Conservation (phyloP, 2,888 invertebrate genomes). For the Microctonus brassicae region DNA sequence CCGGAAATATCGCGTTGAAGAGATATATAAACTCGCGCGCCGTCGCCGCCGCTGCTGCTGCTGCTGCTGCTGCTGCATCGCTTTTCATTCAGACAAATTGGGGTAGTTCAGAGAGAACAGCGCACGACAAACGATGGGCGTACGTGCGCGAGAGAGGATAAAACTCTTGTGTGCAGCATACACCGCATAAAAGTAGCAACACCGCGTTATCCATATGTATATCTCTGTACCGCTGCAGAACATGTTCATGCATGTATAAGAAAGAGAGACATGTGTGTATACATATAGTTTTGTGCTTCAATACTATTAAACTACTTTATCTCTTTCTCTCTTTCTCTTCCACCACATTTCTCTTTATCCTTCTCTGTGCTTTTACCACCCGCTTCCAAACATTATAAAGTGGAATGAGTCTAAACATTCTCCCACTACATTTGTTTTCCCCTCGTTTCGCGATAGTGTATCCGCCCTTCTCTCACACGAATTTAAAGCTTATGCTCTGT, state of each 20-base stretch:
- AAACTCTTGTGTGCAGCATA: background rate
- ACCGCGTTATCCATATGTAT: constrained; percentile 13
- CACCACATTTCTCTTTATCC: constrained; percentile 18
- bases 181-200: constrained; percentile 44
- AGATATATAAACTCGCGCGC: background rate
- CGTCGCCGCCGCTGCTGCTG: background rate
- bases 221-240: too few species aligned
- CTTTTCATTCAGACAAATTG: constrained; percentile 32
- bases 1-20: constrained; percentile 1
- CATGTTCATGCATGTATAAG: too few species aligned
- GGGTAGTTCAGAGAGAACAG: constrained; percentile 29
- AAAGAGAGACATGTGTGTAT: background rate
- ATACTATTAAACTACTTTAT: constrained; percentile 39
- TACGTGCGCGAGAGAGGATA: constrained; percentile 24
- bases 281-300: constrained; percentile 41
- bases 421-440: constrained; percentile 40
- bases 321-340: constrained; percentile 26
- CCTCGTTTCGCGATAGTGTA: constrained; percentile 33
- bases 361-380: constrained; percentile 22
- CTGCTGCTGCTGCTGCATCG: background rate
- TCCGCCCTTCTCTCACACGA: constrained; percentile 51
- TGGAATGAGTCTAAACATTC: constrained; percentile 27
- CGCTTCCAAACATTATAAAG: background rate
- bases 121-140: constrained; percentile 33
- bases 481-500: constrained; percentile 48